Evolutionary conservation across 2,113 vertebrate genomes (phyloP), one percentile per base, ranked within the genome.

Genomic region (Chamaetylas fuelleborni): DNA sequence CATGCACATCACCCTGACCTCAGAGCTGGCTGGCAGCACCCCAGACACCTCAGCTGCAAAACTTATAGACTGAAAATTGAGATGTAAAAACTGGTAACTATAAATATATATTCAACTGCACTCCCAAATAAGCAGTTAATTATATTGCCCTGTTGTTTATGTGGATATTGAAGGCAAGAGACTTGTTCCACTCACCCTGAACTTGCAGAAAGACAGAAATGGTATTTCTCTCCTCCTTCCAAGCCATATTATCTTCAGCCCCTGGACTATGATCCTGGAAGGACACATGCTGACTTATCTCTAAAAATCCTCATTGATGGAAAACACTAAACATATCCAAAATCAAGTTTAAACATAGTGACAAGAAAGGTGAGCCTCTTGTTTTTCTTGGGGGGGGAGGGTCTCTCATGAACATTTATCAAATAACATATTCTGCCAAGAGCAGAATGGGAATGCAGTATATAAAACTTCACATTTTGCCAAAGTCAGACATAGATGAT

Each of bases 1-100:
- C 60, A 19, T 1, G 1, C 0, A 0, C 47, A 47, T 28, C 60
- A 28, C 8, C 22, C 53, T 48, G 38, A 74, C 74, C 70, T 48
- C 74, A 62, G 36, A 54, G 64, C 36, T n/a, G 45, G 19, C 60
- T 53, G 70, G n/a, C 60, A 48, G 60, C 33, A 34, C 15, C 45
- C 14, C n/a, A 66, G 22, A 15, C 33, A 72, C 12, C 14, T 58
- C 81, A 34, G 48, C 53, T 40, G 19, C 43, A 79, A 71, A 92
- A 58, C 9, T 24, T 15, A 48, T n/a, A 34, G 14, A 48, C 31
- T 47, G 43, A 84, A 87, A 81, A 91, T 38, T 20, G 31, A 74
- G 12, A n/a, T 2, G 3, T 45, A 73, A 58, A 6, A 45, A 48
- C n/a, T 72, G 53, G 24, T 60, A 93, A 50, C 9, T 13, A 12